Conservation (phyloP, 30 jellyfish, hydroid and myxozoan species). For the Hydra vulgaris region DNA sequence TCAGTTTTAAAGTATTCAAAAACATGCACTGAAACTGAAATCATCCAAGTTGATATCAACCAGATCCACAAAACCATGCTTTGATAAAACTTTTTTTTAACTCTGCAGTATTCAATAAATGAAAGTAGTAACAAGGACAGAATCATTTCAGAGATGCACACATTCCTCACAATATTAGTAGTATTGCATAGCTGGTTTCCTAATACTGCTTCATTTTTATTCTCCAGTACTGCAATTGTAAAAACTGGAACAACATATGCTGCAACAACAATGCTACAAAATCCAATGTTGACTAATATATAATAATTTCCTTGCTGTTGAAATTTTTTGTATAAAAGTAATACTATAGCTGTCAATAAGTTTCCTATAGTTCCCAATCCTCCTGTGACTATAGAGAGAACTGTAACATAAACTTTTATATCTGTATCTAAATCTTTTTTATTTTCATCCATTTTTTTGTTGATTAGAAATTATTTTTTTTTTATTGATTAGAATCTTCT, state of each 20-base stretch:
- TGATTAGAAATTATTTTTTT: too few relatives aligned
- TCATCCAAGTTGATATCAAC: slow-evolving; percentile 2
- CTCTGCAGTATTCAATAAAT: slow-evolving; percentile 9
- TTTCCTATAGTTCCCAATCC: slow-evolving; percentile 1
- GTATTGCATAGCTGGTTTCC: background rate
- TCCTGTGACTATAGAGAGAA: background rate
- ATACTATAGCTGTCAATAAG: background rate
- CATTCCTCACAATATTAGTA: background rate
- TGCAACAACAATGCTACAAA: slow-evolving; percentile 11
- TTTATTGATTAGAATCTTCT: background rate
- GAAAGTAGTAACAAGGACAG: slow-evolving; percentile 2
- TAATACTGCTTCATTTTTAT: slow-evolving; percentile 4
- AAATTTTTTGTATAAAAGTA: slow-evolving; percentile 9
- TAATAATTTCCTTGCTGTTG: background rate
- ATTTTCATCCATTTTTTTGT: background rate
- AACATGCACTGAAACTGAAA: background rate
- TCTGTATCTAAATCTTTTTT: background rate
- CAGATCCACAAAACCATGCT: background rate
- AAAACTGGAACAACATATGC: background rate
- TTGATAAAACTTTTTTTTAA: background rate
- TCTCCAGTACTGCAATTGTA: slow-evolving; percentile 1
- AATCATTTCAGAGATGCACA: background rate
- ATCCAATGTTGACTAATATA: background rate
- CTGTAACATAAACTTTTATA: slow-evolving; percentile 6
- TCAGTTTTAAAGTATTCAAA: background rate